Base-by-base conservation (phyloP, 2,113 vertebrate species). In the Petromus typicus region DNA sequence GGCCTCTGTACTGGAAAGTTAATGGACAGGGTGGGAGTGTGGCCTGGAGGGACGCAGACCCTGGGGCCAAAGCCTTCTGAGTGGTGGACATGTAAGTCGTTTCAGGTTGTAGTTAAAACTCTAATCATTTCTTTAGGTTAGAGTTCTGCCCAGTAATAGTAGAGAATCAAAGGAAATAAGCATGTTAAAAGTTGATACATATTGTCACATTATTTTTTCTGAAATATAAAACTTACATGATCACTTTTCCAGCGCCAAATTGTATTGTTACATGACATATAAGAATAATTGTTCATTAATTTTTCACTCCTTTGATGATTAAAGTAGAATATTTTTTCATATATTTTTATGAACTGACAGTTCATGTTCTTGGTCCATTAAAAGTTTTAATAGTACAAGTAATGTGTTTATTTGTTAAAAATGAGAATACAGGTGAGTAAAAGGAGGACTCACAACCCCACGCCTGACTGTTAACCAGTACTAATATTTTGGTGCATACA, bases 371-470 rank as follows among this genome's bases (percentile, higher is more conserved):
- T 86, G 61, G 81, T 1, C 40, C 34, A 67, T 37, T 94, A 85
- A 81, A 73, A 85, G 51, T 76, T 32, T 61, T 57, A 86, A 67
- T 32, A 90, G n/a, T 73, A 75, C 0, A 56, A 79, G 22, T 71
- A 89, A 40, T 59, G 56, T 78, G 88, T 71, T 86, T 89, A 85
- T 71, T 57, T 69, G 87, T 75, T 67, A 73, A 88, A 92, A 90
- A 82, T 51, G 37, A 93, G 32, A 81, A 90, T 45, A 90, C 22
- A 88, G 30, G 73, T 57, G 45, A 16, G 10, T 56, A 71, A 54
- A 75, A 95, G 91, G 78, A 88, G 40, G 18, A 73, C 13, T n/a
- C 23, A 27, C 40, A 63, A 66, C 34, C 23, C 61, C 11, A 78
- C 13, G 61, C 43, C 48, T 73, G 61, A 85, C 10, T 43, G 32